Percentiles rank a stretch among this genome's conserved stretches.
These are phyloP conservation scores for Meghimatium bilineatum DNA, from an alignment of 2,888 invertebrate species.

Conservation along the genomic window DNA sequence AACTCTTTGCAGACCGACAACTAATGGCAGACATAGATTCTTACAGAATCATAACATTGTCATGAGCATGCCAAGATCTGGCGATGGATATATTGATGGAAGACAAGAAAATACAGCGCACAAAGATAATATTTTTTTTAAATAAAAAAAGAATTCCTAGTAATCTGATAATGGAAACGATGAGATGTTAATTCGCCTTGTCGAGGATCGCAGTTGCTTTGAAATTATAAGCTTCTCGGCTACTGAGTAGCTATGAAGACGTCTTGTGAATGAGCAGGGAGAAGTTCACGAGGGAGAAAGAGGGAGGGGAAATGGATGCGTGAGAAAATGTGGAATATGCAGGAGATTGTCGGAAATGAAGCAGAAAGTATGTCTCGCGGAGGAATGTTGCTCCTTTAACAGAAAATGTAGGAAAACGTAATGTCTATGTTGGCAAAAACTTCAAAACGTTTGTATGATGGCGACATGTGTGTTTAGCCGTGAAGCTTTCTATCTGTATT, in stretches of 20 bases:
- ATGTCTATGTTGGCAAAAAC: neutral
- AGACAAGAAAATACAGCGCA: neutral
- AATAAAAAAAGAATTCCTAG: neutral
- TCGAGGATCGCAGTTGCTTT: too few species aligned
- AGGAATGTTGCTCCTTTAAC: neutral
- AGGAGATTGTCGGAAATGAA: neutral
- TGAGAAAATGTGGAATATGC: neutral
- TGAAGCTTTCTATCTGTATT: too few species aligned
- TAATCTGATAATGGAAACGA: neutral
- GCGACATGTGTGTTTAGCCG: too few species aligned
- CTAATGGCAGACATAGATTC: too few species aligned
- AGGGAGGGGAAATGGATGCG: neutral
- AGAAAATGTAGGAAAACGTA: neutral
- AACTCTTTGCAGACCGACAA: too few species aligned
- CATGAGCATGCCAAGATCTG: neutral
- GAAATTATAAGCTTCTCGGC: neutral
- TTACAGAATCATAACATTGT: neutral
- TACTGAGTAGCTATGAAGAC: neutral
- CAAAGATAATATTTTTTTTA: neutral
- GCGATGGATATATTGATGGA: neutral
- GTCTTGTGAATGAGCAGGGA: neutral
- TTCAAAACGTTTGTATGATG: neutral
- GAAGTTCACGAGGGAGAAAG: neutral
- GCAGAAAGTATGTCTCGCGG: neutral
- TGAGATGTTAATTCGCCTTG: neutral